phyloP scores from a whole-genome alignment of 1,140 invertebrate species.

The Holotrichia oblita region DNA sequence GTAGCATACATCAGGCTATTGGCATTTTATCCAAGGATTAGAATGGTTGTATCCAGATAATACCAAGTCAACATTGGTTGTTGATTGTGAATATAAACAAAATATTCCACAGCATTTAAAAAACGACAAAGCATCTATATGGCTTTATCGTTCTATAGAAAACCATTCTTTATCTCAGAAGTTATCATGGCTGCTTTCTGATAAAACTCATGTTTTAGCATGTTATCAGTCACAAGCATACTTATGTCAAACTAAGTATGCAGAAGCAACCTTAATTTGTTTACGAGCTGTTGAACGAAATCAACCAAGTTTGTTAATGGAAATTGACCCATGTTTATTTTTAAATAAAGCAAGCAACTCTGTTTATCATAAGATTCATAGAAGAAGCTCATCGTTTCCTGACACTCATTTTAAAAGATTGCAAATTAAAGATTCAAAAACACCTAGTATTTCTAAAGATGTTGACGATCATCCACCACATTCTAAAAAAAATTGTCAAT shows the following conservation, averaged over 20 bases:
- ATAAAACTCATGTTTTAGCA: constrained; percentile 69
- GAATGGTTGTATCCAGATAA: constrained; percentile 71
- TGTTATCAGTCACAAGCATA: constrained; percentile 72
- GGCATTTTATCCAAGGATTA: constrained; percentile 71
- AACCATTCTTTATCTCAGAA: constrained; percentile 67
- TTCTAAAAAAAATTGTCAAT: constrained; percentile 41
- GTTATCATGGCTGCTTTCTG: constrained; percentile 66
- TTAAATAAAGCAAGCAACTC: constrained; percentile 55
- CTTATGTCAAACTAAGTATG: constrained; percentile 69
- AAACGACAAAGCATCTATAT: constrained; percentile 66
- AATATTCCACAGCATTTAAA: constrained; percentile 61
- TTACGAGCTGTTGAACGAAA: constrained; percentile 77
- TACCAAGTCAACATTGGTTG: constrained; percentile 64
- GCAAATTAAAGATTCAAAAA: constrained; percentile 35
- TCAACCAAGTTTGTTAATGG: constrained; percentile 70
- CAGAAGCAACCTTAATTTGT: constrained; percentile 74
- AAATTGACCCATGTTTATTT: constrained; percentile 72
- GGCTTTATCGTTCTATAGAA: constrained; percentile 72
- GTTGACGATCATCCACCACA: not conserved
- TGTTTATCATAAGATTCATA: constrained; percentile 59
- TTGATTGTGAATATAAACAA: constrained; percentile 62
- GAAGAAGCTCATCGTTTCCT: constrained; percentile 62
- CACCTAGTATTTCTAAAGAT: not conserved
- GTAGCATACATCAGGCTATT: constrained; percentile 62
- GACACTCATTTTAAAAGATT: constrained; percentile 56